Percentiles rank a stretch among this genome's conserved stretches.
These are phyloP conservation scores for Scotopteryx bipunctaria DNA, from an alignment of 2,888 invertebrate genomes.

Conservation along the genomic window DNA sequence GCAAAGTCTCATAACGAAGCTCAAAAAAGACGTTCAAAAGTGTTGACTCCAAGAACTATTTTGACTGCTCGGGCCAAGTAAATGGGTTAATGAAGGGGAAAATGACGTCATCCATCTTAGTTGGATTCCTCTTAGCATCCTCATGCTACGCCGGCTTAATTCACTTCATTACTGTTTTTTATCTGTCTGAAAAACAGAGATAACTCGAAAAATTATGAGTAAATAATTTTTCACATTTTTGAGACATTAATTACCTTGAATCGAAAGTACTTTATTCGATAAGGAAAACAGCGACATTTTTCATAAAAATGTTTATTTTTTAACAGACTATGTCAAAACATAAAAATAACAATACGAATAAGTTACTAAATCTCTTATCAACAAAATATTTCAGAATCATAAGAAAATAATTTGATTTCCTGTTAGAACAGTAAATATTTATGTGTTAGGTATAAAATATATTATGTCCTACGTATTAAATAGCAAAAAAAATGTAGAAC, in stretches of 20 bases:
- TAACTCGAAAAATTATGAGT: slow-evolving; percentile 46
- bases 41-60: slow-evolving; percentile 60
- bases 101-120: slow-evolving; percentile 78
- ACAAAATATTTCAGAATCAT: no score
- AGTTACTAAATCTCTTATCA: no score
- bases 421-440: no score
- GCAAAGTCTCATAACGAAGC: not conserved
- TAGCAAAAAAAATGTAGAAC: no score
- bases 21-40: slow-evolving; percentile 26
- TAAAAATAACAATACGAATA: no score
- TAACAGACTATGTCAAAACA: no score
- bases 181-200: slow-evolving; percentile 54
- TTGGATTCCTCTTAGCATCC: slow-evolving; percentile 71
- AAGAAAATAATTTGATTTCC: no score
- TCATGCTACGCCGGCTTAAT: slow-evolving; percentile 61
- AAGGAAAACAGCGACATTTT: slow-evolving; percentile 1
- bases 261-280: slow-evolving; percentile 27
- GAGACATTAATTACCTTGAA: slow-evolving; percentile 36
- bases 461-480: no score
- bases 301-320: not conserved
- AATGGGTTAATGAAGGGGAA: slow-evolving; percentile 79
- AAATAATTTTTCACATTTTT: slow-evolving; percentile 39
- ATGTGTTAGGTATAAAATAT: no score
- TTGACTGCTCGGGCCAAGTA: slow-evolving; percentile 59
- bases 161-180: slow-evolving; percentile 70